Percentiles rank a stretch among this genome's conserved stretches.
Conservation (phyloP, 2,797 vertebrate species). For the Monodelphis domestica region DNA sequence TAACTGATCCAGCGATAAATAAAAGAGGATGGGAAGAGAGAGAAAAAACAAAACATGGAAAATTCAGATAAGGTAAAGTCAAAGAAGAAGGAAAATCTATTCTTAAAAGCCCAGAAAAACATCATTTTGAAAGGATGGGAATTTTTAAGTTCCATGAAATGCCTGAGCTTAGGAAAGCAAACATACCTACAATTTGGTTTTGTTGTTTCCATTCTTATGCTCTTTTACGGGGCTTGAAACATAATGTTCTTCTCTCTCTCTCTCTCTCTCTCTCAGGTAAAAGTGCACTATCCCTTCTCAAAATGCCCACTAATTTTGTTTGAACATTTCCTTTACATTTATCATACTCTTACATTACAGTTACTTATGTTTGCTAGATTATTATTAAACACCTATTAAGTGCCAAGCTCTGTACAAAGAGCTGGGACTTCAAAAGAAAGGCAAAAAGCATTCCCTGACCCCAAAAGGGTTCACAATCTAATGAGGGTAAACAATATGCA, state of each 20-base stretch:
- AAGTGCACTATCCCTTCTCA: background rate
- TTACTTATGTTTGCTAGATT: background rate
- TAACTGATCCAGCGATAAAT: background rate
- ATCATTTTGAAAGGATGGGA: background rate
- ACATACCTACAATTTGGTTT: background rate
- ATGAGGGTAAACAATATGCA: background rate
- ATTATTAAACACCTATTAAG: background rate
- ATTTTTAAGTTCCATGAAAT: conserved; percentile 24
- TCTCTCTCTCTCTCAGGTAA: background rate
- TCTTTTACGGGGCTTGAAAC: background rate
- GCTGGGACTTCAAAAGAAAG: background rate
- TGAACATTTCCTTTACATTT: background rate
- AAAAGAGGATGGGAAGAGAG: background rate
- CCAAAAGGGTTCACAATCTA: background rate
- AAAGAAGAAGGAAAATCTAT: background rate
- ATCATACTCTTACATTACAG: background rate
- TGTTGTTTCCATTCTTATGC: background rate
- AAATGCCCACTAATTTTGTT: background rate
- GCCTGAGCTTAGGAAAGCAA: background rate
- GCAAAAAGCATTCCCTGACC: background rate
- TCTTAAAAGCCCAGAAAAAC: conserved; percentile 21
- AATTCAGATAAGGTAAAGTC: background rate
- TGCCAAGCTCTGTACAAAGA: background rate
- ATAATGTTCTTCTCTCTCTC: no score
- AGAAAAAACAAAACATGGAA: background rate